Evolutionary conservation across 2,888 invertebrate genomes (phyloP).

Genomic region (Leucophenga maculata): DNA sequence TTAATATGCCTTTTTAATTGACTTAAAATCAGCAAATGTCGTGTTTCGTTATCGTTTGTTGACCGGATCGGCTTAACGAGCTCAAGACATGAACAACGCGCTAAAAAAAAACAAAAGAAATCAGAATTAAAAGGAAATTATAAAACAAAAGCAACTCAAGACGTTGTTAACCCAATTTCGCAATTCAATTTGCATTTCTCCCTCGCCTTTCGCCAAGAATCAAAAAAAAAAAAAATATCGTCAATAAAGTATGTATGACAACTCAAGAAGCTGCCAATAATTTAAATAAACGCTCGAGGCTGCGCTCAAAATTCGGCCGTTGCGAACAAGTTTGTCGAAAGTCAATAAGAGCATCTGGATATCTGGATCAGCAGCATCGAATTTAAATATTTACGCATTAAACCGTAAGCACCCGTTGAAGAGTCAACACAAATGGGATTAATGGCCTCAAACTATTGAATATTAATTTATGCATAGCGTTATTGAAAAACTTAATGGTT

Average conservation of each 20-base stretch:
- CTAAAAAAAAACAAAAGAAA: neutral
- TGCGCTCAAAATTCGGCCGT: no score
- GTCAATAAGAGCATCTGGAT: neutral
- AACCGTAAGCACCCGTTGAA: no score
- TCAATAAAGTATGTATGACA: no score
- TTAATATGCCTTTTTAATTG: constrained; percentile 45
- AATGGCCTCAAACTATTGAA: no score
- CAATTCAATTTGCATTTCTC: constrained; percentile 48
- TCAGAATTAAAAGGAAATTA: neutral
- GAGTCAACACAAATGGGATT: no score
- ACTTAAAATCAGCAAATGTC: constrained; percentile 42
- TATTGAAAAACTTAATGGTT: neutral
- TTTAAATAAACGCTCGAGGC: neutral
- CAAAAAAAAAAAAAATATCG: no score
- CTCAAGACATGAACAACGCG: neutral
- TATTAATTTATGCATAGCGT: no score
- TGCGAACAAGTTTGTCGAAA: no score
- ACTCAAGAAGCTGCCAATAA: neutral
- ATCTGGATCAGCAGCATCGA: neutral
- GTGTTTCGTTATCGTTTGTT: constrained; percentile 36
- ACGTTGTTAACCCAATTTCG: constrained; percentile 54
- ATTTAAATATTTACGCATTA: no score
- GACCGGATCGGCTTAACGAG: constrained; percentile 15
- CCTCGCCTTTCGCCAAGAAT: constrained; percentile 3
- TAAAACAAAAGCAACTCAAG: constrained; percentile 38